Base-by-base conservation (phyloP, 2,113 vertebrate species). In the Podarcis raffonei region DNA sequence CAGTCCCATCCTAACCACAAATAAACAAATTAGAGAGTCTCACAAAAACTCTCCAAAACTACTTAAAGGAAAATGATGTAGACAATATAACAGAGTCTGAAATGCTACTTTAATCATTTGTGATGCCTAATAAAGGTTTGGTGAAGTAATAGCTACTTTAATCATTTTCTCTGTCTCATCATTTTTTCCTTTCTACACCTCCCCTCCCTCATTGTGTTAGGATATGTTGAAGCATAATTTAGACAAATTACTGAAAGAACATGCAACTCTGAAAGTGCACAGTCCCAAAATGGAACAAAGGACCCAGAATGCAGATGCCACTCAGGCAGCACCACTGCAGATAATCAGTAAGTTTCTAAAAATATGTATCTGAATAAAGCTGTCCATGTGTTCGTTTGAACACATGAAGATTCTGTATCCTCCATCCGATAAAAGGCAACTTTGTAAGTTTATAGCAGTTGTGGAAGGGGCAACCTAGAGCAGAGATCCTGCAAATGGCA, bases 241-340 rank as follows among this genome's bases (percentile, higher is more conserved):
- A 87, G 96, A 94, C 91, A 92, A 84, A 0, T 95, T 97, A 68
- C 57, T 98, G 94, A 97, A 97, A 93, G 97, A 98, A 88, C 98
- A 98, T 25, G 95, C 94, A 22, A 91, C 92, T 80, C 85, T 98
- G 15, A 98, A 98, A 91, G 97, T 96, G 12, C 96, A 96, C 83
- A 90, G 98, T 77, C 95, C 96, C 90, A 97, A 92, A 85, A 79
- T 96, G 78, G 97, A 98, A 76, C 94, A 95, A 53, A 96, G 94
- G 27, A 93, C 95, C 13, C 94, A 96, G 59, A 93, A 90, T 91
- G 89, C 83, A 59, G 93, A 92, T 0, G 2, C 93, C 86, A 85
- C 97, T 82, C 15, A 89, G 3, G 1, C 86, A 0, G 22, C 92
- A 76, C 87, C 25, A 37, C 16, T 90, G 30, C 92, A 95, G 77